phyloP scores from a whole-genome alignment of 2,888 invertebrate species.

The Fissipunctia ypsillon region DNA sequence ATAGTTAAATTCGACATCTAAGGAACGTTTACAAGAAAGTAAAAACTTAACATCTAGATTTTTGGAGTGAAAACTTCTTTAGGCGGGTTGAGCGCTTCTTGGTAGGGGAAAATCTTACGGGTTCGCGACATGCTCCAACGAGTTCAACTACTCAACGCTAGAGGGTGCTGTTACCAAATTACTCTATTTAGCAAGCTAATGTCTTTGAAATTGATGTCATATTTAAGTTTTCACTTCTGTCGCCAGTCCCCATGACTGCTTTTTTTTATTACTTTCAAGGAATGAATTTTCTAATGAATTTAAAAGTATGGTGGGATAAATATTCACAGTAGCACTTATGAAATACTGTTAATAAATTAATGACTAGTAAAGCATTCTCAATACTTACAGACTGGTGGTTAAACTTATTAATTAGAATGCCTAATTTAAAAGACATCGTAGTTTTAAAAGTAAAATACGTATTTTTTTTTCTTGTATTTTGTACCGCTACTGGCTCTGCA shows the following conservation, averaged over 20 bases:
- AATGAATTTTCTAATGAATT: constrained; percentile 56
- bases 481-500: constrained; percentile 42
- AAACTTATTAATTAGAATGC: constrained; percentile 30
- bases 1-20: constrained; percentile 38
- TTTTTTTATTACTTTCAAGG: constrained; percentile 40
- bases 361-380: constrained; percentile 65
- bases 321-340: constrained; percentile 47
- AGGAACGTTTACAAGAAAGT: constrained; percentile 32
- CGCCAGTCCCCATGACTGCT: too few relatives aligned
- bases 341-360: constrained; percentile 60
- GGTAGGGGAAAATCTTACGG: too few relatives aligned
- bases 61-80: too few relatives aligned
- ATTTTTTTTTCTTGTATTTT: constrained; percentile 15
- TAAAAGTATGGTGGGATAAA: constrained; percentile 57
- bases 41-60: constrained; percentile 50
- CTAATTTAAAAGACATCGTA: constrained; percentile 2
- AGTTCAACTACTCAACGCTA: too few relatives aligned
- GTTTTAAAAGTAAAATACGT: not conserved
- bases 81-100: too few relatives aligned
- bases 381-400: constrained; percentile 45
- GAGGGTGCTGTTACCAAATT: too few relatives aligned
- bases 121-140: too few relatives aligned
- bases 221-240: too few relatives aligned
- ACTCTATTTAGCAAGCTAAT: too few relatives aligned
- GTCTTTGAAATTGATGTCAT: too few relatives aligned